Evolutionary conservation across 2,888 invertebrate species (phyloP), one percentile per base, ranked within the genome.

Genomic region (Pseudococcus longispinus): DNA sequence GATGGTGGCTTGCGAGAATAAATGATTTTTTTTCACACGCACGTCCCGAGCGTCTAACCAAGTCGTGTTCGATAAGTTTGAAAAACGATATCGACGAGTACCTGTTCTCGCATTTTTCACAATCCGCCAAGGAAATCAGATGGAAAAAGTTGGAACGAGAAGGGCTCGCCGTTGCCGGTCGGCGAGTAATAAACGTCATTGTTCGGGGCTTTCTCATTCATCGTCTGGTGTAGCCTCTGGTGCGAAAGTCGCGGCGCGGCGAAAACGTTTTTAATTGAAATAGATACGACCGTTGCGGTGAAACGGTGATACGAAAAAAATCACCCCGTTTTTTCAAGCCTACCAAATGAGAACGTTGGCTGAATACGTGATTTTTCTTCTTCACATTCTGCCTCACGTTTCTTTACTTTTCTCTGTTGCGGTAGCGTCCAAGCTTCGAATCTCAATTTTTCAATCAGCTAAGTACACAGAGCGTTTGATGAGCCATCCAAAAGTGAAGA

Each of bases 101-200:
- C 13, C 26, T 65, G n/a, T 65, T 51, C 51, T 15, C 51, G 13
- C 60, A 65, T 26, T 20, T 65, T 65, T 65, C 60, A 13, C 60
- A 65, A 65, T 65, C 60, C 60, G 60, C 60, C 60, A 65, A 65
- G 60, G 60, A 65, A 65, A 65, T 65, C 60, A 65, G 26, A 8
- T 8, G 6, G 20, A 51, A 51, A 51, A 51, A n/a, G n/a, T 51
- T 18, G 18, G 60, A 55, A 23, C 60, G 60, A 65, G 26, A 65
- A 9, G 60, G 23, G 13, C 13, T 15, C 60, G 60, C 4, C 18
- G 15, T 44, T 51, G 51, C 9, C 11, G 44, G 44, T 11, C 6
- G 44, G 44, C 13, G 44, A 44, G 44, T 55, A 55, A 55, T 55
- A 55, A 55, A 20, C 55, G 55, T 55, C 55, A 20, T 55, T 55